phyloP scores from a whole-genome alignment of 2,797 vertebrate species.

The Xerus rutilus region DNA sequence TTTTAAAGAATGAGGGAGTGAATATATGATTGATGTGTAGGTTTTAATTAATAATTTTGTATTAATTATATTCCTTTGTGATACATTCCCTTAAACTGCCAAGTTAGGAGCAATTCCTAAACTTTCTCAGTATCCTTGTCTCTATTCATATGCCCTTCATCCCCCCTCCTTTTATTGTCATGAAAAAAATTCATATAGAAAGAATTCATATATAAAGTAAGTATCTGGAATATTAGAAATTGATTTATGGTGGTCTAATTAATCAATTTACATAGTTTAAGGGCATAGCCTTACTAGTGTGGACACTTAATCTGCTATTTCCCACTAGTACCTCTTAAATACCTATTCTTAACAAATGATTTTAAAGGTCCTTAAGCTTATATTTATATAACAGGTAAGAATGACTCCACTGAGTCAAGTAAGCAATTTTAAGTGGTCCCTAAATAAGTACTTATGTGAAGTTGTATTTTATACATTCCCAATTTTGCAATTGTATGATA shows the following conservation, averaged over 20 bases:
- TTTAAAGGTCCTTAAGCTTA: background rate
- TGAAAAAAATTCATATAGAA: no score
- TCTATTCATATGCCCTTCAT: background rate
- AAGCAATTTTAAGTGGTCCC: background rate
- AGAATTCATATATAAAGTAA: background rate
- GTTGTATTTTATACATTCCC: background rate
- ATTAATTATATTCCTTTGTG: conserved; percentile 14
- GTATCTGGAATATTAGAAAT: conserved; percentile 32
- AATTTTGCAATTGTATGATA: conserved; percentile 6
- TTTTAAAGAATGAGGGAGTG: background rate
- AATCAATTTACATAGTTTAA: conserved; percentile 11
- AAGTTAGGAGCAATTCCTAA: background rate
- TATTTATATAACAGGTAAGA: background rate
- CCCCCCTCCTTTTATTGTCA: no score
- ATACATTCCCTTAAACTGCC: background rate
- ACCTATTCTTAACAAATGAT: background rate
- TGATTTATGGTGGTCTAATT: background rate
- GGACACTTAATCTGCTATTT: background rate
- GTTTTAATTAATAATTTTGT: background rate
- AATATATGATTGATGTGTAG: background rate
- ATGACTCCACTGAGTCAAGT: background rate
- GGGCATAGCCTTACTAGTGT: background rate
- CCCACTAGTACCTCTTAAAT: background rate
- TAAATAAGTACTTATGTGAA: background rate
- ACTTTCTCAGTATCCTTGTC: background rate